Conservation (phyloP, 2,888 invertebrate genomes). For the Caenorhabditis sinica region DNA sequence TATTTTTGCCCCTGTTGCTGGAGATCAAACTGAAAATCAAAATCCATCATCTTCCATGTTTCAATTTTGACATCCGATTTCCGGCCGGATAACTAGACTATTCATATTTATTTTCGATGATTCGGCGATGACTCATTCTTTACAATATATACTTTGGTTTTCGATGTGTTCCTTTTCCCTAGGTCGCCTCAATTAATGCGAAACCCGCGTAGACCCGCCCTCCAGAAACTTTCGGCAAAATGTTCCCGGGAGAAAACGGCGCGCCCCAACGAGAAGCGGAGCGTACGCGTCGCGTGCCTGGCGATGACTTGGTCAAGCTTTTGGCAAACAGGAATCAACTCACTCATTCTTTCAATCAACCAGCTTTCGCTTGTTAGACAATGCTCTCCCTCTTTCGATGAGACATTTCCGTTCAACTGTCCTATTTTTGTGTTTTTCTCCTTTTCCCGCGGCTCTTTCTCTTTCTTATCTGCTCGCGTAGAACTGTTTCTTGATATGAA, state of each 20-base stretch:
- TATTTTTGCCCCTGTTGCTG: no score
- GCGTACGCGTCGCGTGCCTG: slow-evolving; percentile 44
- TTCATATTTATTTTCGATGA: no score
- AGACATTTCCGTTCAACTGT: slow-evolving; percentile 14
- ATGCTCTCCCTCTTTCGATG: slow-evolving; percentile 24
- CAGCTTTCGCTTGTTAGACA: slow-evolving; percentile 28
- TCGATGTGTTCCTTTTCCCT: neutral
- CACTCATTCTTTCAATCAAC: slow-evolving; percentile 31
- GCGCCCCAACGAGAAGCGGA: slow-evolving; percentile 35
- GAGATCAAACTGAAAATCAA: no score
- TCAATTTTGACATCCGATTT: neutral
- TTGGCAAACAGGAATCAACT: slow-evolving; percentile 43
- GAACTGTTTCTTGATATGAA: neutral
- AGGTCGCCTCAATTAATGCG: neutral
- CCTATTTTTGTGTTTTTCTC: slow-evolving; percentile 1
- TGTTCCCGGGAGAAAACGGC: slow-evolving; percentile 29
- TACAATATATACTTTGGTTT: slow-evolving; percentile 8
- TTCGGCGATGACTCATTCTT: slow-evolving; percentile 14
- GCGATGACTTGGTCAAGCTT: slow-evolving; percentile 54
- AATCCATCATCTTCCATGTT: neutral
- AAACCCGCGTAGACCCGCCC: neutral
- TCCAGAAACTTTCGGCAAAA: neutral
- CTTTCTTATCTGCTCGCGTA: neutral
- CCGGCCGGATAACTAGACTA: neutral
- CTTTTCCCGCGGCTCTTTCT: neutral